phyloP scores from a whole-genome alignment of 2,888 invertebrate species.

The Conchocele bisecta region DNA sequence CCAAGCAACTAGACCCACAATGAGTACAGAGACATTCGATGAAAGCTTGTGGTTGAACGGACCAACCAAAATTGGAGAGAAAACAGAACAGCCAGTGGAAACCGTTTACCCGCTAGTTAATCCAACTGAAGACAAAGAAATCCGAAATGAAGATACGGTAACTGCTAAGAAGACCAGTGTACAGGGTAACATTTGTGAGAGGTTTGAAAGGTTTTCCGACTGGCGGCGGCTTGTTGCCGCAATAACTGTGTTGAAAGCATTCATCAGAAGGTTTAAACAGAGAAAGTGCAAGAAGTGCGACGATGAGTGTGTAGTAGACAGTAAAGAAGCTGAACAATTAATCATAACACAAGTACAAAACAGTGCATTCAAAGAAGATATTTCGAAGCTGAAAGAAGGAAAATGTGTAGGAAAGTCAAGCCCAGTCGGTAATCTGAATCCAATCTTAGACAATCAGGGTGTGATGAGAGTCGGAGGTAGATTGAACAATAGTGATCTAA shows the following conservation, averaged over 20 bases:
- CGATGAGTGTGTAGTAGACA: not conserved
- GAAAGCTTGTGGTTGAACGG: not conserved
- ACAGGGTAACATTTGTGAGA: not conserved
- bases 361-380: not conserved
- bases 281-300: not conserved
- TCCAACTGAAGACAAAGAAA: not conserved
- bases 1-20: not conserved
- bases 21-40: not conserved
- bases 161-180: not conserved
- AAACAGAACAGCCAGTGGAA: not conserved
- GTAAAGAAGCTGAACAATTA: not conserved
- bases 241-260: not conserved
- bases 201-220: not conserved
- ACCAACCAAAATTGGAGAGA: no score
- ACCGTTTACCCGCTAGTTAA: not conserved
- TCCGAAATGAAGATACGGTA: not conserved
- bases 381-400: not conserved
- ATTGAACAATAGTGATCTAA: not conserved
- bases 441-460: not conserved
- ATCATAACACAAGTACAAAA: not conserved
- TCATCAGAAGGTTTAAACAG: not conserved
- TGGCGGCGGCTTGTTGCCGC: not conserved
- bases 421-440: not conserved
- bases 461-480: constrained; percentile 27
- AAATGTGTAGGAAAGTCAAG: not conserved